These are phyloP conservation scores for Microplitis mediator DNA, from an alignment of 1,140 invertebrate species.

Conservation along the genomic window DNA sequence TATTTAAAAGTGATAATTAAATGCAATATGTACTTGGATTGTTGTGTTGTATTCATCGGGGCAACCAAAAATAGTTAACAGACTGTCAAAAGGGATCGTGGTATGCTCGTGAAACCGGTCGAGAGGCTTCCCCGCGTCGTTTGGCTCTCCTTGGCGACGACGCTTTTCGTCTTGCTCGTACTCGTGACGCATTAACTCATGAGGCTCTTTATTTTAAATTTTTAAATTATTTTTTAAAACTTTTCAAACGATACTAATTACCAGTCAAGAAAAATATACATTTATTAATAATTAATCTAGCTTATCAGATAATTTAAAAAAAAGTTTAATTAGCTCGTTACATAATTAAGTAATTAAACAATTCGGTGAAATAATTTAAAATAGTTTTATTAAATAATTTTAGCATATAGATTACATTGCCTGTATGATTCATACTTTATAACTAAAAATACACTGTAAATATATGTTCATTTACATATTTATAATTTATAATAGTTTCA, in stretches of 20 bases:
- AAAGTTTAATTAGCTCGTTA: too few species aligned
- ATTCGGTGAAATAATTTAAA: neutral
- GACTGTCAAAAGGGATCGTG: constrained; percentile 27
- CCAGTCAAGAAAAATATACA: too few species aligned
- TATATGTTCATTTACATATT: too few species aligned
- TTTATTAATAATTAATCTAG: too few species aligned
- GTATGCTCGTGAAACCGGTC: constrained; percentile 27
- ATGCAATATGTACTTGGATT: neutral
- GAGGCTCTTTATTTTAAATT: neutral
- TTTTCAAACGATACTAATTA: neutral
- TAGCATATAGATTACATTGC: too few species aligned
- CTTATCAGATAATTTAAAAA: too few species aligned
- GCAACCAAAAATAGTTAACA: constrained; percentile 26
- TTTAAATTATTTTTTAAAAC: neutral
- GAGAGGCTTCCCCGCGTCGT: constrained; percentile 30
- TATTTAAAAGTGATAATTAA: neutral
- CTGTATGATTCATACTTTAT: neutral
- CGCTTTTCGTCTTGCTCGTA: constrained; percentile 16
- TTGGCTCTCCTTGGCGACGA: constrained; percentile 31
- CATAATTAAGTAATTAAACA: too few species aligned
- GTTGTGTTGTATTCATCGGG: neutral
- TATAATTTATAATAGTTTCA: too few species aligned
- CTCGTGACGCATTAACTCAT: constrained; percentile 12
- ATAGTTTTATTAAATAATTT: neutral
- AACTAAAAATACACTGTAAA: too few species aligned